Conservation (phyloP, 2,113 vertebrate genomes). For the Psammodynastes pulverulentus region DNA sequence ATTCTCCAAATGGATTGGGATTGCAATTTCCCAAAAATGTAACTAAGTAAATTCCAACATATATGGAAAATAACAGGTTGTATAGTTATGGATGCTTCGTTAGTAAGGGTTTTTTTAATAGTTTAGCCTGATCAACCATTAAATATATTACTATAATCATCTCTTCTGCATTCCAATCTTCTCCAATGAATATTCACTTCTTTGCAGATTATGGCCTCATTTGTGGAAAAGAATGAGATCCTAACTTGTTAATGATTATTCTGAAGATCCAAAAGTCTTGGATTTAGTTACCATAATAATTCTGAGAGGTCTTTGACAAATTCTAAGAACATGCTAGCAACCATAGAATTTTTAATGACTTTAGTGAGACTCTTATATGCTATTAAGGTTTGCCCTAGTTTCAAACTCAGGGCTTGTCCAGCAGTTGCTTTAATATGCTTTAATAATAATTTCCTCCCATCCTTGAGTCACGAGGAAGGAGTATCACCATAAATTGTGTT, state of each 20-base stretch:
- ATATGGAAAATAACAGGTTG: background rate
- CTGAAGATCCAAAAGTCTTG: background rate
- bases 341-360: background rate
- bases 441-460: background rate
- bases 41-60: background rate
- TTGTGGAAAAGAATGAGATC: background rate
- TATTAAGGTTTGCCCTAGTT: background rate
- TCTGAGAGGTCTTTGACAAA: background rate
- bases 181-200: background rate
- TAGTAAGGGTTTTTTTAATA: background rate
- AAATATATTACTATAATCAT: background rate
- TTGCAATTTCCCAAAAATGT: background rate
- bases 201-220: background rate
- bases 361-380: background rate
- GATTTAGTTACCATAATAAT: background rate
- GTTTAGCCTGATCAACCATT: background rate
- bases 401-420: background rate
- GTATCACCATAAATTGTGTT: background rate
- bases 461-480: background rate
- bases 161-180: background rate
- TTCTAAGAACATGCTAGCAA: background rate
- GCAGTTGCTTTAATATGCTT: background rate
- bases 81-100: background rate
- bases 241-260: background rate
- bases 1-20: background rate